Conservation (phyloP, 1,140 invertebrate genomes). For the Streblospio benedicti region DNA sequence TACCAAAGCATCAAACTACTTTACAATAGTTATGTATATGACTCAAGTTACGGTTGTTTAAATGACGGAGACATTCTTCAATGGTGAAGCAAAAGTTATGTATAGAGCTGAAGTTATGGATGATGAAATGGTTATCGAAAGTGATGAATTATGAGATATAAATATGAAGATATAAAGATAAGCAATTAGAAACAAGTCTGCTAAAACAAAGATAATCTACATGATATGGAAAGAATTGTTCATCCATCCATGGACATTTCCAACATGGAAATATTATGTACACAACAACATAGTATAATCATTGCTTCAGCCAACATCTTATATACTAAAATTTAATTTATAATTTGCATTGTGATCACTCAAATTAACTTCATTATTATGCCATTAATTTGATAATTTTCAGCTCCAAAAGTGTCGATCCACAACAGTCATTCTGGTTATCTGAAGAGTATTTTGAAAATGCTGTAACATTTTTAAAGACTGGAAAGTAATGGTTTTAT, state of each 20-base stretch:
- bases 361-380: background rate
- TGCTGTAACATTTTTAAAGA: slow-evolving; percentile 19
- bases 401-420: slow-evolving; percentile 20
- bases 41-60: background rate
- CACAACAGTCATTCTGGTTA: slow-evolving; percentile 27
- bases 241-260: background rate
- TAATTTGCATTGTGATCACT: background rate
- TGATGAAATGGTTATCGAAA: background rate
- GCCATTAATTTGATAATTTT: slow-evolving; percentile 5
- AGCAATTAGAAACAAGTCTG: too few relatives aligned
- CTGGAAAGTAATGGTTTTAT: background rate
- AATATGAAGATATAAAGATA: too few relatives aligned
- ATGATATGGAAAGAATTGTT: too few relatives aligned
- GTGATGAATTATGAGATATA: too few relatives aligned
- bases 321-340: background rate
- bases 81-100: too few relatives aligned
- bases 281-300: background rate
- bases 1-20: background rate
- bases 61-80: background rate
- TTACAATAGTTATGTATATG: background rate
- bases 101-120: background rate
- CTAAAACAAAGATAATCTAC: too few relatives aligned
- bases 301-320: background rate
- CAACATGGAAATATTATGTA: background rate
- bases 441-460: slow-evolving; percentile 27